Evolutionary conservation across 2,888 invertebrate genomes (phyloP), one percentile per base, ranked within the genome.

Genomic region (Clanis bilineata): DNA sequence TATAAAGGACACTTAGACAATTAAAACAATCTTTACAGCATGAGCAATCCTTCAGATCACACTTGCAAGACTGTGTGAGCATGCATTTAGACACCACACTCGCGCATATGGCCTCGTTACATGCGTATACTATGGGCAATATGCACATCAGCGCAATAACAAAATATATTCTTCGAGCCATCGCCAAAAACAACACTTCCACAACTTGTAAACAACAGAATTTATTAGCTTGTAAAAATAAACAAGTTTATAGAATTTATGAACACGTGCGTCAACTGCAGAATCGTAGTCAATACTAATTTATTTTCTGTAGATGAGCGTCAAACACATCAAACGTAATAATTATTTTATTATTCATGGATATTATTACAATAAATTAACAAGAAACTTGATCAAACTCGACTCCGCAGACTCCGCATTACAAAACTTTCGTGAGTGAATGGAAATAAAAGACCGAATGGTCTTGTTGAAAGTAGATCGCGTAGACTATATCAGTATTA

Each of bases 71-170:
- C 83, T 98, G 97, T 12, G 98, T 98, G 66, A 99, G 92, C 95
- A 98, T 96, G 86, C 99, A 99, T 89, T 98, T 98, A 79, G 98
- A 98, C 56, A 99, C 99, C 59, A 98, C 96, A 77, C 98, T 97
- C 22, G 97, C 98, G 90, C 99, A 99, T 60, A 98, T 96, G 28
- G 97, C 97, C 90, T 98, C 98, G 83, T 98, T 98, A 85, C 98
- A 98, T 23, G 91, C 90, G 68, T 88, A 89, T 39, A 85, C 77
- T 71, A 92, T 83, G 1, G 90, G 88, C 62, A 88, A 79, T 57
- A 85, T 72, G 70, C 86, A 82, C 62, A 90, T 61, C 60, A 92
- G 60, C 43, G 84, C 83, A 58, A 86, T 68, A 59, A 84, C 64
- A 38, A 85, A 81, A 66, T 85, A 85, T 62, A 85, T 66, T 80